Percentiles rank a stretch among this genome's conserved stretches.
These are phyloP conservation scores for Acanthiza pusilla DNA, from an alignment of 2,797 vertebrate genomes.

Conservation along the genomic window DNA sequence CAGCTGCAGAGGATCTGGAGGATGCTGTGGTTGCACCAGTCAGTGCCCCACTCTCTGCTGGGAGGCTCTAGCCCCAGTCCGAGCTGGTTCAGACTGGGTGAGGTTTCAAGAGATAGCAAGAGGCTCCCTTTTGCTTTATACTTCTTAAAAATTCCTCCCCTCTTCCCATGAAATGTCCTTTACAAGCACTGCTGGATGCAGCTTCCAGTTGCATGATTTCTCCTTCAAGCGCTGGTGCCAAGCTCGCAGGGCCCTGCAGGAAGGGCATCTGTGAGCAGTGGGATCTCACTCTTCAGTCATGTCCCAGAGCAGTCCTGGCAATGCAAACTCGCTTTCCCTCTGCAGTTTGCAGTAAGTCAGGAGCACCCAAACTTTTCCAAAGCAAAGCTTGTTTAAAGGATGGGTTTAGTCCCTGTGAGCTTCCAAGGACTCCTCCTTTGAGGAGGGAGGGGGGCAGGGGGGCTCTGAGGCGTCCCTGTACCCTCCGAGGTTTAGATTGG, in stretches of 20 bases:
- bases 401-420: not conserved
- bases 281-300: accelerated
- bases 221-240: accelerated
- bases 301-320: not conserved
- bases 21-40: not conserved
- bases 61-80: not conserved
- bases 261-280: not conserved
- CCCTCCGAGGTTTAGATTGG: not conserved
- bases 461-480: not conserved
- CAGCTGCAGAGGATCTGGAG: not conserved
- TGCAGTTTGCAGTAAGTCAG: not conserved
- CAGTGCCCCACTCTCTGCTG: not conserved
- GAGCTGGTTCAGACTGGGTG: not conserved
- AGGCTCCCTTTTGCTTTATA: not conserved
- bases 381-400: not conserved
- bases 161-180: not conserved
- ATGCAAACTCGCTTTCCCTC: not conserved
- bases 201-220: not conserved
- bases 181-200: not conserved
- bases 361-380: not conserved
- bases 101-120: not conserved
- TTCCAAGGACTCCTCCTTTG: not conserved
- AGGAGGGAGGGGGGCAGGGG: too few relatives aligned
- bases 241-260: not conserved
- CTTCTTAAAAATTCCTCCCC: not conserved